A percentile compares a stretch with the other conserved stretches of the same genome.
phyloP scores from a whole-genome alignment of 2,113 vertebrate species.

The Empidonax traillii region DNA sequence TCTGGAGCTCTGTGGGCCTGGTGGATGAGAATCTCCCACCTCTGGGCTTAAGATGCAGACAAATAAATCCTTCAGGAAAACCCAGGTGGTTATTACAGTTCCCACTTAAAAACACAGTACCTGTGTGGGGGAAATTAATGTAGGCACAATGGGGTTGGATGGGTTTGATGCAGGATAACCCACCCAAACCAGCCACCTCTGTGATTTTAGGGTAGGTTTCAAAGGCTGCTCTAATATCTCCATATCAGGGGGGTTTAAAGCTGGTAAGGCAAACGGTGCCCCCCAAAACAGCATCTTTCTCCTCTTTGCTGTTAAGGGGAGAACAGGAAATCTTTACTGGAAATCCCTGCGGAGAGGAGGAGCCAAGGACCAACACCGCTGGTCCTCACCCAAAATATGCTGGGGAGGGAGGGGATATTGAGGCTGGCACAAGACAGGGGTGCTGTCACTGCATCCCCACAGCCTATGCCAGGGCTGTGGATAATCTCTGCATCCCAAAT shows the following conservation, averaged over 20 bases:
- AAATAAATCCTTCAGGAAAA: not conserved
- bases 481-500: rapidly evolving
- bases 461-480: not conserved
- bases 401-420: not conserved
- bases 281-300: not conserved
- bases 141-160: not conserved
- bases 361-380: rapidly evolving
- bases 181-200: not conserved
- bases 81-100: not conserved
- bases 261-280: not conserved
- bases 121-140: not conserved
- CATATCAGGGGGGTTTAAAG: not conserved
- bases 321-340: not conserved
- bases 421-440: not conserved
- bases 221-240: not conserved
- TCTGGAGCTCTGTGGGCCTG: rapidly evolving
- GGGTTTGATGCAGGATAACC: not conserved
- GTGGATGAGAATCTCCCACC: not conserved
- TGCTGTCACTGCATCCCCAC: not conserved
- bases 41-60: not conserved
- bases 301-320: not conserved
- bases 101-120: not conserved
- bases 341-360: not conserved
- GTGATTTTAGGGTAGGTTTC: not conserved
- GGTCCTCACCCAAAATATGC: not conserved